These are phyloP conservation scores for Paramormyrops kingsleyae DNA, from an alignment of 2,113 vertebrate species.

Conservation along the genomic window DNA sequence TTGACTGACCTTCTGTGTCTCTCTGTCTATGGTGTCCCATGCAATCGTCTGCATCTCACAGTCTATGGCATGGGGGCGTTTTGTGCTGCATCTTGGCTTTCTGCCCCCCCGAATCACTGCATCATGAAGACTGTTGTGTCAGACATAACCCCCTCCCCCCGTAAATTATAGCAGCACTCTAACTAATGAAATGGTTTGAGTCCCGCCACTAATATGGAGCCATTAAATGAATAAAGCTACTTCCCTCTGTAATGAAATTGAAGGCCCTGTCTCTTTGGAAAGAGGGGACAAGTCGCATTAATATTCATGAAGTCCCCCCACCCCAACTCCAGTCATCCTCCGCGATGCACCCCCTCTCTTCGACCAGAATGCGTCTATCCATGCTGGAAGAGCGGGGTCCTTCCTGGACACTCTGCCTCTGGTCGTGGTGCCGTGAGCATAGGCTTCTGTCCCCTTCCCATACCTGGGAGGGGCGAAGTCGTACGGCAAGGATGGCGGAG, in stretches of 20 bases:
- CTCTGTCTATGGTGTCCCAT: neutral
- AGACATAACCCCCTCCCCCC: slow-evolving; percentile 38
- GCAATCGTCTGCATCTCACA: neutral
- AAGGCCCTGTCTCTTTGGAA: slow-evolving; percentile 65
- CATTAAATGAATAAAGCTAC: slow-evolving; percentile 78
- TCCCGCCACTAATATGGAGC: slow-evolving; percentile 72
- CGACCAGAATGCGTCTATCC: slow-evolving; percentile 50
- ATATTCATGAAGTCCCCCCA: slow-evolving; percentile 69
- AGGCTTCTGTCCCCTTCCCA: neutral
- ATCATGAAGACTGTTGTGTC: slow-evolving; percentile 3
- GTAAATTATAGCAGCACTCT: slow-evolving; percentile 80
- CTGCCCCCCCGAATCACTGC: neutral
- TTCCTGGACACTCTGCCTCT: slow-evolving; percentile 5
- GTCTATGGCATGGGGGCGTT: neutral
- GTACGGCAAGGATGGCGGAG: neutral
- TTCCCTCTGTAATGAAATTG: slow-evolving; percentile 78
- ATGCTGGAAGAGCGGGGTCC: slow-evolving; percentile 46
- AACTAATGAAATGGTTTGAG: slow-evolving; percentile 80
- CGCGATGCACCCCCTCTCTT: slow-evolving; percentile 53
- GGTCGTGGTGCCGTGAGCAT: neutral
- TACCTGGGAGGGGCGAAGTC: neutral
- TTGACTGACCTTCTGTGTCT: neutral
- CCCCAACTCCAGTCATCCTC: slow-evolving; percentile 44
- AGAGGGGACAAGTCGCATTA: slow-evolving; percentile 64
- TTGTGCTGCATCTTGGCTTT: slow-evolving; percentile 7